phyloP scores from a whole-genome alignment of 2,888 invertebrate species.

The Antitype chi region DNA sequence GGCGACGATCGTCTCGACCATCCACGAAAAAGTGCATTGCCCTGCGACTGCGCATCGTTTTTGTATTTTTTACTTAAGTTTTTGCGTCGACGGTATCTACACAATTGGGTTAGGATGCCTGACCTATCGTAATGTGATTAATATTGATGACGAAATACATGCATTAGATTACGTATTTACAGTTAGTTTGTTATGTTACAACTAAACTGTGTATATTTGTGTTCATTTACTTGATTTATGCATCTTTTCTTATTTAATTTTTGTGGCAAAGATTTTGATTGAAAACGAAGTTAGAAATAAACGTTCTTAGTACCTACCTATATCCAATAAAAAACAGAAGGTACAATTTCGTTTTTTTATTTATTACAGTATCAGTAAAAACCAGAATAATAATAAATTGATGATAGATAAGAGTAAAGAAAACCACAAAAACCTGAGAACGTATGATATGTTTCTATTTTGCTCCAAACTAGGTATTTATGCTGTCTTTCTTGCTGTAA shows the following conservation, averaged over 20 bases:
- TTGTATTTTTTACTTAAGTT: constrained; percentile 78
- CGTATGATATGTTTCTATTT: neutral
- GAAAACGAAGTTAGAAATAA: neutral
- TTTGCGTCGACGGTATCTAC: constrained; percentile 80
- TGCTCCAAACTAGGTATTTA: neutral
- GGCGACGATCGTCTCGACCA: constrained; percentile 80
- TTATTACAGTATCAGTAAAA: neutral
- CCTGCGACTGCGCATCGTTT: constrained; percentile 75
- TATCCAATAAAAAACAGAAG: neutral
- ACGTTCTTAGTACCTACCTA: neutral
- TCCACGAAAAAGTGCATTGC: constrained; percentile 88
- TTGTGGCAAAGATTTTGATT: neutral
- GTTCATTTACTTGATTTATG: neutral
- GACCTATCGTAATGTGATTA: constrained; percentile 89
- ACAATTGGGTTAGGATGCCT: constrained; percentile 85
- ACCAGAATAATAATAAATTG: neutral
- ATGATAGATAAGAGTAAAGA: neutral
- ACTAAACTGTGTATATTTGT: constrained; percentile 2
- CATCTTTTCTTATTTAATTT: neutral
- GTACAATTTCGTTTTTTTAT: neutral
- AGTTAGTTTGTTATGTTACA: constrained; percentile 28
- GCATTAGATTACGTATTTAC: constrained; percentile 57
- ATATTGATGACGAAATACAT: constrained; percentile 74
- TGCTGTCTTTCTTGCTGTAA: neutral
- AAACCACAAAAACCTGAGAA: neutral